Evolutionary conservation across 2,888 invertebrate species (phyloP), one percentile per base, ranked within the genome.

Genomic region (Loripinus fragilis): DNA sequence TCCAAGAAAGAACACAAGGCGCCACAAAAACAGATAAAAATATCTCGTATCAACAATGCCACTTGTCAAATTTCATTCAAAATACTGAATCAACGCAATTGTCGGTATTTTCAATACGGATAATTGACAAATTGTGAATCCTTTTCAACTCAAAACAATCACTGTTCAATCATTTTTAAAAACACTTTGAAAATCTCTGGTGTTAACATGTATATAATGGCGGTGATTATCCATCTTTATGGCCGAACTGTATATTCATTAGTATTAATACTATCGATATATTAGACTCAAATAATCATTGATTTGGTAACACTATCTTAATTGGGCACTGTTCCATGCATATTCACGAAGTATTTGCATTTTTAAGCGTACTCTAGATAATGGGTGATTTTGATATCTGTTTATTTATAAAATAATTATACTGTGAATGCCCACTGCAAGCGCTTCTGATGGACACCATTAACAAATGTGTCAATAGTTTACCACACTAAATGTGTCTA

Each of bases 321-420:
- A n/a, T 52, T 60, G 71, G 76, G 76, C 76, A 30, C 8, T 17
- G 67, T 52, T 71, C 76, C 76, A 76, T 67, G 60, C 68, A 71
- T 71, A 50, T 71, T 50, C 66, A 76, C 60, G 60, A 60, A 30
- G 10, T 60, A 33, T 60, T 60, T 60, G 60, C 60, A 60, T 60
- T 60, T 10, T 60, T 60, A 33, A 2, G 5, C 8, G 7, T 20
- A 17, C 20, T 55, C n/a, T n/a, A n/a, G n/a, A n/a, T n/a, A n/a
- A n/a, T n/a, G n/a, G n/a, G n/a, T n/a, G n/a, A n/a, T n/a, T n/a
- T n/a, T n/a, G n/a, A n/a, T n/a, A n/a, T n/a, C n/a, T n/a, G n/a
- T n/a, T n/a, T n/a, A n/a, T n/a, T n/a, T n/a, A n/a, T n/a, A n/a
- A n/a, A n/a, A n/a, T n/a, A n/a, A n/a, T n/a, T n/a, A n/a, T n/a